Evolutionary conservation across 1,140 invertebrate species (phyloP), one percentile per base, ranked within the genome.

Genomic region (Melitaea cinxia): DNA sequence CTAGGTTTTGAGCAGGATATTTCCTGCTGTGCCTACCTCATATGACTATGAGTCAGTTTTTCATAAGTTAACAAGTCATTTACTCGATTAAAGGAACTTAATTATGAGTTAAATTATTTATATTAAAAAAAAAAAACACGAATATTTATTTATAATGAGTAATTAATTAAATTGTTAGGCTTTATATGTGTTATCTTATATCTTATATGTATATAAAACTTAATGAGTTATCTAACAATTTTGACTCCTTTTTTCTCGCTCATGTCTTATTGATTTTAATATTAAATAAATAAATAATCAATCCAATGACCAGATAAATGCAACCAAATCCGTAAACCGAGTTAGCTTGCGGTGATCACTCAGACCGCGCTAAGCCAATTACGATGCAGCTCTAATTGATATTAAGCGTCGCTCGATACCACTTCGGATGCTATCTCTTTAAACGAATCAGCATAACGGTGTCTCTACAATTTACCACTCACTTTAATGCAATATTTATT

Each of bases 301-400:
- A 21, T 42, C 15, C 14, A 47, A 23, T 23, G n/a, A 19, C 42
- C 9, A 23, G 42, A 4, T 47, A 21, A 47, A 14, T 23, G 42
- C 23, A 47, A 47, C 23, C 35, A 21, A 54, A 54, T 54, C n/a
- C 54, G 33, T 56, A 56, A 53, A 62, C 59, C 42, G 33, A 23
- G 59, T 62, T 65, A 55, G 53, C 30, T 35, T 33, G 52, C 58
- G 52, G 42, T 53, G 58, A 62, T 68, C 65, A 68, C 58, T 68
- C 58, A 68, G 52, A 50, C 59, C 65, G 45, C 54, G 33, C 42
- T 68, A 68, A 68, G 45, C 52, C 42, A 62, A 68, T 68, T 68
- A 68, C 58, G 52, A 49, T 68, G 58, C 59, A 15, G 52, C 53
- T 55, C 65, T 68, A 68, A 68, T 68, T 68, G 65, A 55, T 52